phyloP scores from a whole-genome alignment of 2,888 invertebrate genomes.

The Blastobasis lacticolella region DNA sequence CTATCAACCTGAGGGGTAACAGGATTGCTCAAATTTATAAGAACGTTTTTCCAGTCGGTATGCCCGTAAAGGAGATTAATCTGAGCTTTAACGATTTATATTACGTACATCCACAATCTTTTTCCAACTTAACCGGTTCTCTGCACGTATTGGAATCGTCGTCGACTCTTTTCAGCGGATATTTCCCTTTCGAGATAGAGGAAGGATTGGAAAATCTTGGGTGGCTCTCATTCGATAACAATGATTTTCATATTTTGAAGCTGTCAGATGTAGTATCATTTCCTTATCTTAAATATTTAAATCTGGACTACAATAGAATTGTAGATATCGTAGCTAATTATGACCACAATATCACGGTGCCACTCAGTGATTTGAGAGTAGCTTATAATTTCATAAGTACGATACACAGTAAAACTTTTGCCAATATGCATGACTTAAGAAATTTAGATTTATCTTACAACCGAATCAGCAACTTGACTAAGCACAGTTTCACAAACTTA shows the following conservation, averaged over 20 bases:
- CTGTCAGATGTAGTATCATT: conserved; percentile 81
- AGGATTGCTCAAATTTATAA: conserved; percentile 82
- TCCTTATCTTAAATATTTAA: conserved; percentile 83
- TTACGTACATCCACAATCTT: conserved; percentile 86
- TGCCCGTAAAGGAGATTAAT: conserved; percentile 88
- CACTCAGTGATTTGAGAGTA: conserved; percentile 84
- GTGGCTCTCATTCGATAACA: conserved; percentile 91
- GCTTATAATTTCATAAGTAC: conserved; percentile 85
- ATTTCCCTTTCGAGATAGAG: conserved; percentile 84
- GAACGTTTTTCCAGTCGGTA: conserved; percentile 81
- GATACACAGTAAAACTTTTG: conserved; percentile 81
- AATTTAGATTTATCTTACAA: conserved; percentile 87
- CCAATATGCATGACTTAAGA: conserved; percentile 81
- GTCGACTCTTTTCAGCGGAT: conserved; percentile 86
- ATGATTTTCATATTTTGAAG: conserved; percentile 84
- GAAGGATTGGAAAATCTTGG: conserved; percentile 82
- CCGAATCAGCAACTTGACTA: conserved; percentile 80
- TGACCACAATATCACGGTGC: conserved; percentile 79
- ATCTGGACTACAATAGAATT: conserved; percentile 89
- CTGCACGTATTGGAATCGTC: conserved; percentile 90
- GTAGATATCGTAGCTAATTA: conserved; percentile 81
- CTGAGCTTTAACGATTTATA: conserved; percentile 93
- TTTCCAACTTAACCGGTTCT: conserved; percentile 82
- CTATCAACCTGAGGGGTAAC: conserved; percentile 88
- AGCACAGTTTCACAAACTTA: conserved; percentile 83